Evolutionary conservation across 64 coral and sea anemone genomes (phyloP).

Genomic region (Montipora sp.): DNA sequence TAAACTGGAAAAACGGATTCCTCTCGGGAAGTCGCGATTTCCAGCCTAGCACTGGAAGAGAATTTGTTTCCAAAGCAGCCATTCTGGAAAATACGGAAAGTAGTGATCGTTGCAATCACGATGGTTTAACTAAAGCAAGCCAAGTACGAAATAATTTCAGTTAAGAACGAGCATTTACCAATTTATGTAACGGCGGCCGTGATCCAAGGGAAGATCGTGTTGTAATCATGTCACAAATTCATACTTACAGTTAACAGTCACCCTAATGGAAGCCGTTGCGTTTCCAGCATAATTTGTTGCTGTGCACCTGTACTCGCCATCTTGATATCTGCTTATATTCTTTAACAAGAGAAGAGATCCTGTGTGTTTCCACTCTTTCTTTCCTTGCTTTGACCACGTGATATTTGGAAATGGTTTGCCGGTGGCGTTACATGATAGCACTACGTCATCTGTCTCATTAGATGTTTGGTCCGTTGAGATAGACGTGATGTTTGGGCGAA

Average conservation of each 20-base stretch:
- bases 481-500: not conserved
- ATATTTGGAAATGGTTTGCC: slow-evolving; percentile 5
- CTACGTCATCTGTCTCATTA: not conserved
- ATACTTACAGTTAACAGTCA: slow-evolving; percentile 35
- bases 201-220: not conserved
- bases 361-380: not conserved
- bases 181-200: not conserved
- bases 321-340: slow-evolving; percentile 7
- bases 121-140: too few species aligned
- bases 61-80: too few species aligned
- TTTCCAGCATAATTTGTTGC: not conserved
- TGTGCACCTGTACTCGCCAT: not conserved
- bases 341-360: not conserved
- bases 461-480: not conserved
- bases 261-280: not conserved
- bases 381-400: slow-evolving; percentile 2
- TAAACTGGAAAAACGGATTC: too few species aligned
- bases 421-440: not conserved
- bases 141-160: not conserved
- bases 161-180: not conserved
- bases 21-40: too few species aligned
- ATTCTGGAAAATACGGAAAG: too few species aligned
- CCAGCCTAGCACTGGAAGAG: too few species aligned
- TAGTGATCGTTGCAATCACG: too few species aligned
- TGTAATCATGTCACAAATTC: not conserved